A percentile compares a stretch with the other conserved stretches of the same genome.
Conservation (phyloP, 2,888 invertebrate species). For the Malacosoma neustria region DNA sequence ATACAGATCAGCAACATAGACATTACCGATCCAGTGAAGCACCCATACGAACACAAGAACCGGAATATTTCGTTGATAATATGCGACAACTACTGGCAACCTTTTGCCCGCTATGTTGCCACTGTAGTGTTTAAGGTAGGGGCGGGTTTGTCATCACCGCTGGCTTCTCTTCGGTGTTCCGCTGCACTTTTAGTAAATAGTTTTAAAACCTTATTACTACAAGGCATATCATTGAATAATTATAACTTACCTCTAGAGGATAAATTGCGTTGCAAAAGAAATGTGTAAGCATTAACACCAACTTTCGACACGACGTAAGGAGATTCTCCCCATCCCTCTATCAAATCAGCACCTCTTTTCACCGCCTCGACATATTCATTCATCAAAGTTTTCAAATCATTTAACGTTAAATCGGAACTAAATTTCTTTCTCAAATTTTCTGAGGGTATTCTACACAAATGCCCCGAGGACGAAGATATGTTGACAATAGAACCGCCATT, state of each 20-base stretch:
- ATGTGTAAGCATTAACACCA: constrained; percentile 80
- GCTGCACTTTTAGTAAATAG: too few relatives aligned
- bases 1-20: too few relatives aligned
- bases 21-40: too few relatives aligned
- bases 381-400: constrained; percentile 73
- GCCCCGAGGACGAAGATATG: constrained; percentile 82
- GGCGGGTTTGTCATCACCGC: too few relatives aligned
- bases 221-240: too few relatives aligned
- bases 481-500: constrained; percentile 82
- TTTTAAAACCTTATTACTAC: too few relatives aligned
- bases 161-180: too few relatives aligned
- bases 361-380: constrained; percentile 77
- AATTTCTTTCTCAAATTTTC: constrained; percentile 62
- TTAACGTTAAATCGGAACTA: constrained; percentile 63
- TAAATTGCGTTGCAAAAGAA: constrained; percentile 75
- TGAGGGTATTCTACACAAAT: constrained; percentile 76
- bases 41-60: too few relatives aligned
- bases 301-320: constrained; percentile 85
- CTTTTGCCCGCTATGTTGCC: too few relatives aligned
- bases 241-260: constrained; percentile 34
- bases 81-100: too few relatives aligned
- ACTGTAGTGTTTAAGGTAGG: too few relatives aligned
- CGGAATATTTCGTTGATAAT: too few relatives aligned
- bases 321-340: constrained; percentile 74
- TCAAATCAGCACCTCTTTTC: constrained; percentile 28